Base-by-base conservation (phyloP, 2,113 vertebrate species). In the Corythoichthys haematopterus region DNA sequence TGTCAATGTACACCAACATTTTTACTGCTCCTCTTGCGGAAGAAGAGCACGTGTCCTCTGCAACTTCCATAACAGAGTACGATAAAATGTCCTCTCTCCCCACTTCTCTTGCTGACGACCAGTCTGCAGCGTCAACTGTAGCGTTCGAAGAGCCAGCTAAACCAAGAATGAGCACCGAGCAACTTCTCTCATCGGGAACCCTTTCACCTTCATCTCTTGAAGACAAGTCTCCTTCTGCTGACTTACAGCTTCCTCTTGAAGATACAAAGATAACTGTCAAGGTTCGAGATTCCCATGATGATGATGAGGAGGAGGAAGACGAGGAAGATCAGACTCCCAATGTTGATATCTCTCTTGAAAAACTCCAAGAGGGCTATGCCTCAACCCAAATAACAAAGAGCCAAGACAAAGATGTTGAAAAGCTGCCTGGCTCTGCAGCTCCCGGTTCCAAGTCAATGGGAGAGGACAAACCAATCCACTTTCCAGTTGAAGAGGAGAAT, bases 61-160 rank as follows among this genome's bases (percentile, higher is more conserved):
- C 96, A 20, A 98, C 96, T 0, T 99, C 97, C 53, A 97, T 99
- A 84, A 99, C 97, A 1, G 97, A 99, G 66, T 98, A 96, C 43
- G 96, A 99, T 87, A 99, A 96, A 67, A 85, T 97, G 37, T 97
- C 96, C 33, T 98, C 96, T 37, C 94, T 98, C 68, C 95, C 95
- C 33, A 96, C 95, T 0, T 99, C 97, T 3, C 92, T 98, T 58
- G 93, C 95, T 38, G 97, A 99, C 72, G 97, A 99, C 83, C 97
- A 97, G 3, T 98, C 97, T 0, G 91, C 91, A 51, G 92, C 95
- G 2, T 97, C 96, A 1, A 88, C 92, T 14, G 92, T 93, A n/a
- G 93, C 94, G 50, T 91, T 94, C 10, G 96, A 98, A 81, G 95
- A 96, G 78, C 93, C 91, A 9, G 91, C 92, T 59, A 97, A 93